Conservation (phyloP, 1,140 invertebrate species). For the Sycophila sp. region DNA sequence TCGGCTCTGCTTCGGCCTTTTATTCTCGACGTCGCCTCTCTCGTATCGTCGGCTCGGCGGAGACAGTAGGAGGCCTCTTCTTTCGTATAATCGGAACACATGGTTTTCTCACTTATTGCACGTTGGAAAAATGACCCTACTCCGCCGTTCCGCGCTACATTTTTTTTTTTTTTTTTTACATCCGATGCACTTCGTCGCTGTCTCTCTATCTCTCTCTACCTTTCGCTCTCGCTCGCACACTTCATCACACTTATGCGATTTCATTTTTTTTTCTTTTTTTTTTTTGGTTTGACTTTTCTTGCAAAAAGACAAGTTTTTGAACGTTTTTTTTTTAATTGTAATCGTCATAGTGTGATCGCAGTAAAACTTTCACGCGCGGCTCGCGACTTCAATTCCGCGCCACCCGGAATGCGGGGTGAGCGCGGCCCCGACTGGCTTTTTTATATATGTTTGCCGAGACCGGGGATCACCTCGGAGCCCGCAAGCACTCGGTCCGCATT, state of each 20-base stretch:
- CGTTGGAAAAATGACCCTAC: too few species aligned
- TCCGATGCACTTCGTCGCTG: too few species aligned
- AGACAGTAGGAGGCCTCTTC: too few species aligned
- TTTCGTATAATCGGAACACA: too few species aligned
- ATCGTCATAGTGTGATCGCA: conserved; percentile 2
- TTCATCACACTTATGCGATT: not conserved
- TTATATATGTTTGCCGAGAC: conserved; percentile 39
- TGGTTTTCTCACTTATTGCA: too few species aligned
- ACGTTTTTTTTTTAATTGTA: conserved; percentile 32
- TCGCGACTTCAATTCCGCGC: conserved; percentile 9
- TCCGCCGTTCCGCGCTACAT: conserved; percentile 1
- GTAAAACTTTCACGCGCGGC: conserved; percentile 2
- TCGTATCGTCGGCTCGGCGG: too few species aligned
- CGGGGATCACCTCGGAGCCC: conserved; percentile 11
- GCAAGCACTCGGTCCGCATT: not conserved
- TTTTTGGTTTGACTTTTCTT: conserved; percentile 37
- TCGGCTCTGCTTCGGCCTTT: too few species aligned
- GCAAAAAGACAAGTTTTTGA: conserved; percentile 41
- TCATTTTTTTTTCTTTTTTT: conserved; percentile 14
- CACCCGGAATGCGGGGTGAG: conserved; percentile 21
- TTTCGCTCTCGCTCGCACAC: not conserved
- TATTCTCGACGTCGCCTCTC: too few species aligned
- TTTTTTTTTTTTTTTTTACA: not conserved
- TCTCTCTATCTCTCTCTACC: not conserved
- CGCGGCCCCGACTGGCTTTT: conserved; percentile 28